Conservation (phyloP, 2,113 vertebrate species). For the Hydrochoerus hydrochaeris region DNA sequence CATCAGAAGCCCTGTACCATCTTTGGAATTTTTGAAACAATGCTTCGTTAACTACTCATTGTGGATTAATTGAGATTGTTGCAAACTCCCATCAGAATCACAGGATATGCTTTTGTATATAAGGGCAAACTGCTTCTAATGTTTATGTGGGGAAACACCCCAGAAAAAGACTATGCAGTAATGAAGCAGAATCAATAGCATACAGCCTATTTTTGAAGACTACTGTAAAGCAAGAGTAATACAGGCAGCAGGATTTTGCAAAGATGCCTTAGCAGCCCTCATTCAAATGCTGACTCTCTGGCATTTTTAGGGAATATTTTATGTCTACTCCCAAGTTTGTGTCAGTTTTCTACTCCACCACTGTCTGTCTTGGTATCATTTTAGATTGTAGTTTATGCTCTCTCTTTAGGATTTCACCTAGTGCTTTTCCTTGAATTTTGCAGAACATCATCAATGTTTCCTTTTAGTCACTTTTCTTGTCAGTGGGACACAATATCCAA, state of each 20-base stretch:
- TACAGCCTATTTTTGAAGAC: background rate
- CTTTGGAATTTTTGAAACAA: background rate
- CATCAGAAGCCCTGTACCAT: background rate
- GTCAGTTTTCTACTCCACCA: background rate
- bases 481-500: background rate
- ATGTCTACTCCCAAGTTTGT: background rate
- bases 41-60: background rate
- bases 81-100: background rate
- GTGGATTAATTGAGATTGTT: background rate
- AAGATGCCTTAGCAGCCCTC: background rate
- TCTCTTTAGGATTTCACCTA: background rate
- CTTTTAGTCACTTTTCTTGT: background rate
- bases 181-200: background rate
- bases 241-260: background rate
- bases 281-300: background rate
- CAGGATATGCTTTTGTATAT: background rate
- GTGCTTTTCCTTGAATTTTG: background rate
- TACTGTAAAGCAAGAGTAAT: background rate
- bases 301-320: background rate
- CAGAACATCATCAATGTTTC: background rate
- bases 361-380: background rate
- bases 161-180: background rate
- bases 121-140: background rate
- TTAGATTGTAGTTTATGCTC: background rate
- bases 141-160: background rate